Evolutionary conservation across 2,113 vertebrate genomes (phyloP).

Genomic region (Scortum barcoo): DNA sequence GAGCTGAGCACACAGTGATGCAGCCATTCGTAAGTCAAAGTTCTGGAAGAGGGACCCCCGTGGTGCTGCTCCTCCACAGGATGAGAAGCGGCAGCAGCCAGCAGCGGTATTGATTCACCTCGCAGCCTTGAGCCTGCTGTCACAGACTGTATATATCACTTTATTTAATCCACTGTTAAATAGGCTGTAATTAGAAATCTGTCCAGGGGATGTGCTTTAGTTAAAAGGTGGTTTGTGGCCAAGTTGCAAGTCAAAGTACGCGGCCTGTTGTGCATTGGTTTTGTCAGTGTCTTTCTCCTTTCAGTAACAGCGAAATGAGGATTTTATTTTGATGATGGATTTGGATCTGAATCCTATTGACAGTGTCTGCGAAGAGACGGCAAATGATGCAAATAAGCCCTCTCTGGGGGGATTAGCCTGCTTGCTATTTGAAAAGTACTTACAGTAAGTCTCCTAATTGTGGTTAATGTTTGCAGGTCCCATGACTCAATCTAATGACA

Average conservation of each 20-base stretch:
- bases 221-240: slow-evolving; percentile 54
- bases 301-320: slow-evolving; percentile 11
- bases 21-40: slow-evolving; percentile 87
- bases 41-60: slow-evolving; percentile 50
- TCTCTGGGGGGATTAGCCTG: slow-evolving; percentile 69
- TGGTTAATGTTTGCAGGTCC: slow-evolving; percentile 67
- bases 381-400: slow-evolving; percentile 72
- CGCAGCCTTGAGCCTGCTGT: slow-evolving; percentile 70
- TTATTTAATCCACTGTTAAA: slow-evolving; percentile 81
- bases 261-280: slow-evolving; percentile 16
- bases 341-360: slow-evolving; percentile 61
- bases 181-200: slow-evolving; percentile 74
- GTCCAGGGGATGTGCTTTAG: slow-evolving; percentile 64
- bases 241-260: slow-evolving; percentile 35
- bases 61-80: slow-evolving; percentile 38
- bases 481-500: slow-evolving; percentile 61
- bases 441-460: slow-evolving; percentile 75
- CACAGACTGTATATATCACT: slow-evolving; percentile 76
- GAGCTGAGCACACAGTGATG: slow-evolving; percentile 89
- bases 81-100: slow-evolving; percentile 49
- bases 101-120: slow-evolving; percentile 73
- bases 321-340: slow-evolving; percentile 53
- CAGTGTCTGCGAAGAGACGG: slow-evolving; percentile 61
- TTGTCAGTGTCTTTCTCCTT: slow-evolving; percentile 12
- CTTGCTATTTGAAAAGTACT: slow-evolving; percentile 72